Percentiles rank a stretch among this genome's conserved stretches.
These are phyloP conservation scores for Cosmia trapezina DNA, from an alignment of 2,888 invertebrate species.

Conservation along the genomic window DNA sequence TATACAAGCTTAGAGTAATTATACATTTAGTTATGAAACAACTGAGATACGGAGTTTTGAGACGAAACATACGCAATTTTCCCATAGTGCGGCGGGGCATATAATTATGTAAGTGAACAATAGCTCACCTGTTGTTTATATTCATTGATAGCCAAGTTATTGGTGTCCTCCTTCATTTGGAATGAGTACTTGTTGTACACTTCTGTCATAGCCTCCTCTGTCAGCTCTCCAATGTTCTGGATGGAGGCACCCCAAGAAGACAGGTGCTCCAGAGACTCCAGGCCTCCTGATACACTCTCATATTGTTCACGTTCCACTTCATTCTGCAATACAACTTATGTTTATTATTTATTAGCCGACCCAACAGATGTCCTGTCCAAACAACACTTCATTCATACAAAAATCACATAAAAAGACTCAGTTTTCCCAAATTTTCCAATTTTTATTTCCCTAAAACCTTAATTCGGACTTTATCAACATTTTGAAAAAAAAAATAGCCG, in stretches of 20 bases:
- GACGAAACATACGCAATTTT: too few relatives aligned
- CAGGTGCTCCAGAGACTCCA: slow-evolving; percentile 83
- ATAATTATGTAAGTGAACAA: not conserved
- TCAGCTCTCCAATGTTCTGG: slow-evolving; percentile 76
- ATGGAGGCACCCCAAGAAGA: slow-evolving; percentile 74
- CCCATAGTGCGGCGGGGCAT: too few relatives aligned
- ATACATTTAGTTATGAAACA: too few relatives aligned
- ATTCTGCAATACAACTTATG: slow-evolving; percentile 70
- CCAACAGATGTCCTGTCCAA: not conserved
- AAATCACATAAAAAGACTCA: not conserved
- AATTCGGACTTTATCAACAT: too few relatives aligned
- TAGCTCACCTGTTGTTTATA: slow-evolving; percentile 77
- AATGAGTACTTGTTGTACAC: slow-evolving; percentile 86
- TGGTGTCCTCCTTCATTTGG: slow-evolving; percentile 80
- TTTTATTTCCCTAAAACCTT: not conserved
- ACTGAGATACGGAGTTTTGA: too few relatives aligned
- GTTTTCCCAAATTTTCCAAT: not conserved
- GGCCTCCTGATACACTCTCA: slow-evolving; percentile 76
- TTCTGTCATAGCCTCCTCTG: slow-evolving; percentile 83
- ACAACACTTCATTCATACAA: too few relatives aligned
- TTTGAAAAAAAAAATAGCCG: not conserved
- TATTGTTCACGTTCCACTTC: slow-evolving; percentile 73
- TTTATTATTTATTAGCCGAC: slow-evolving; percentile 7
- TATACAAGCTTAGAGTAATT: too few relatives aligned
- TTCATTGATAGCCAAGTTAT: slow-evolving; percentile 81